Percentiles rank a stretch among this genome's conserved stretches.
Evolutionary conservation across 37 sponge, comb jelly and placozoan genomes (phyloP).

Genomic region (Ianthella basta): DNA sequence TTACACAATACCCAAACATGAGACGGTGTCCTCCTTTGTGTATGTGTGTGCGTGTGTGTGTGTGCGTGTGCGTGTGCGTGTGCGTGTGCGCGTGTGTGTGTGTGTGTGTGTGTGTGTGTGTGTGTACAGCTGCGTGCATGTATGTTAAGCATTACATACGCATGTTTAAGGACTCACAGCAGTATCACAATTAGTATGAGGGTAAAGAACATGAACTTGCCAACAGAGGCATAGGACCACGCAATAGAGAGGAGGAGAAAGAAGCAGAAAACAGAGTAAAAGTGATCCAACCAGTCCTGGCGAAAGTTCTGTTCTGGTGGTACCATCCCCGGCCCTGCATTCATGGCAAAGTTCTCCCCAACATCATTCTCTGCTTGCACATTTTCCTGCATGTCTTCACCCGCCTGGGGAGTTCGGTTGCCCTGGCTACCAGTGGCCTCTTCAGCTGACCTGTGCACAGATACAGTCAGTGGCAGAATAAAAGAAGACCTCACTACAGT

Average conservation of each 20-base stretch:
- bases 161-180: conserved; percentile 55
- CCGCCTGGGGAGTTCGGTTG: neutral
- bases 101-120: conserved; percentile 9
- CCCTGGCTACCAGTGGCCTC: neutral
- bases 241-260: conserved; percentile 62
- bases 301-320: conserved; percentile 4
- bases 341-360: conserved; percentile 36
- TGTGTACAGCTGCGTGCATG: neutral
- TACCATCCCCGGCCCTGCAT: conserved; percentile 41
- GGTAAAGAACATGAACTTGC: conserved; percentile 64
- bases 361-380: neutral
- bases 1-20: no score
- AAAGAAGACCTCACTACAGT: no score
- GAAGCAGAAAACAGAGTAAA: conserved; percentile 66
- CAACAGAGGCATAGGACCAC: conserved; percentile 66
- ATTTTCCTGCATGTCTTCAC: neutral
- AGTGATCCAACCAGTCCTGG: conserved; percentile 67
- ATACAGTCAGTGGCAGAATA: no score
- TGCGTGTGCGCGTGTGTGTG: conserved; percentile 24
- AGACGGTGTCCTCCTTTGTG: no score
- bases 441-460: neutral
- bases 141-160: neutral
- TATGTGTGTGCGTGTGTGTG: no score
- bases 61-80: no score
- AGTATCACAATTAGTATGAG: conserved; percentile 62